phyloP scores from a whole-genome alignment of 2,113 vertebrate genomes.

The Entelurus aequoreus region DNA sequence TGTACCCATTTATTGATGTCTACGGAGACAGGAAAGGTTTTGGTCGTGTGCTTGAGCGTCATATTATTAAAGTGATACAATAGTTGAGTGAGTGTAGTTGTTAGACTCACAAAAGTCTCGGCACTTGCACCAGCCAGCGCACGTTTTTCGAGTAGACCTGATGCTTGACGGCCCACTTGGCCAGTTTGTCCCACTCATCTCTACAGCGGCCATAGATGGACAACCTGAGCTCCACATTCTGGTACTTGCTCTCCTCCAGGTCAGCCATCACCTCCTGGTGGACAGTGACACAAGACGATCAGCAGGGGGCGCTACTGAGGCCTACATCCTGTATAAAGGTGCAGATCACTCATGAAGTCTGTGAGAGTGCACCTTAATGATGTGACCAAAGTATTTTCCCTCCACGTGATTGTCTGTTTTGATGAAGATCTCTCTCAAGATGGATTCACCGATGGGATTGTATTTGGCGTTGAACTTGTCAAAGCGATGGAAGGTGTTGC shows the following conservation, averaged over 20 bases:
- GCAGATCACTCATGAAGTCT: neutral
- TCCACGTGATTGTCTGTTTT: constrained; percentile 93
- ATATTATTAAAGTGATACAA: too few species aligned
- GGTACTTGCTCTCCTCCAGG: constrained; percentile 98
- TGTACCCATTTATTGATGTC: too few species aligned
- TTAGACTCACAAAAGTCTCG: constrained; percentile 90
- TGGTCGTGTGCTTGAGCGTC: too few species aligned
- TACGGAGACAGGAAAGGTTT: too few species aligned
- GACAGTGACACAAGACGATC: constrained; percentile 14
- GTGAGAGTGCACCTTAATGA: constrained; percentile 81
- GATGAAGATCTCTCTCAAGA: constrained; percentile 96
- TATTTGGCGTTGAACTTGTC: constrained; percentile 99
- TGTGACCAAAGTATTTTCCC: constrained; percentile 95
- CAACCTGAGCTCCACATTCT: constrained; percentile 90
- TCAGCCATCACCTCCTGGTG: constrained; percentile 93
- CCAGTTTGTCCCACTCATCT: constrained; percentile 92
- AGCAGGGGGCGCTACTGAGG: constrained; percentile 22
- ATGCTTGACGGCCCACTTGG: constrained; percentile 84
- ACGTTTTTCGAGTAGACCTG: constrained; percentile 89
- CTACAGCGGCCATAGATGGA: constrained; percentile 90
- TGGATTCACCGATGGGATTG: constrained; percentile 95
- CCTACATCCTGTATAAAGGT: neutral
- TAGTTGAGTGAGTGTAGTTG: neutral
- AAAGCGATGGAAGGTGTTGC: constrained; percentile 97
- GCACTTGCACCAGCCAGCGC: constrained; percentile 94